Evolutionary conservation across 2,113 vertebrate genomes (phyloP).

Genomic region (Macroglossus sobrinus): DNA sequence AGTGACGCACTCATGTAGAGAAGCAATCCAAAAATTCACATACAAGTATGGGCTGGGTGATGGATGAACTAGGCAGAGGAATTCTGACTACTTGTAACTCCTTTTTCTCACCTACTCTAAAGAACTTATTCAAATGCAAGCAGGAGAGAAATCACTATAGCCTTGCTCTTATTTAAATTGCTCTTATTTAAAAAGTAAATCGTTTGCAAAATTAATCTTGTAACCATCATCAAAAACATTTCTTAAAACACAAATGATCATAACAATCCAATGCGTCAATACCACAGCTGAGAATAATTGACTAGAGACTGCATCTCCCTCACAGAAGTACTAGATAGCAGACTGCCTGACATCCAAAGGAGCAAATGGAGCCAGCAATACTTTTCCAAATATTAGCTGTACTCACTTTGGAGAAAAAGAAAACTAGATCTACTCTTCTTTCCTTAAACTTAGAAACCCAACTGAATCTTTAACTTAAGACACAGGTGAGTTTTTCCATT

Average conservation of each 20-base stretch:
- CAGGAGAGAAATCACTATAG: background rate
- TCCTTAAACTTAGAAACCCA: background rate
- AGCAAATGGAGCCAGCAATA: background rate
- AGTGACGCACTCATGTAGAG: background rate
- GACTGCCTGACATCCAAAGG: background rate
- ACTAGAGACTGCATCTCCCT: background rate
- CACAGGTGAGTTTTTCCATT: background rate
- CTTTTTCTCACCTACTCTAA: background rate
- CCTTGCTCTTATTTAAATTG: no score
- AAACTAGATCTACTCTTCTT: background rate
- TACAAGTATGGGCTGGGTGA: background rate
- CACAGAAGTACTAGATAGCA: background rate
- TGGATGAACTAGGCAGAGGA: background rate
- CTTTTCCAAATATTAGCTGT: conserved; percentile 14
- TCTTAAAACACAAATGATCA: background rate
- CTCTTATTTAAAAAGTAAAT: background rate
- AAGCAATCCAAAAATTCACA: background rate
- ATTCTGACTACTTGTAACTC: background rate
- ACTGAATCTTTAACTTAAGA: background rate
- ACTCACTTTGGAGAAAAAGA: background rate
- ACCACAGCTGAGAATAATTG: background rate
- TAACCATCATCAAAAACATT: background rate
- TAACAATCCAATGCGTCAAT: background rate
- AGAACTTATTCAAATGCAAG: conserved; percentile 22
- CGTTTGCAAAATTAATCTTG: background rate